Conservation (phyloP, 1,140 invertebrate species). For the Zophobas atratus region DNA sequence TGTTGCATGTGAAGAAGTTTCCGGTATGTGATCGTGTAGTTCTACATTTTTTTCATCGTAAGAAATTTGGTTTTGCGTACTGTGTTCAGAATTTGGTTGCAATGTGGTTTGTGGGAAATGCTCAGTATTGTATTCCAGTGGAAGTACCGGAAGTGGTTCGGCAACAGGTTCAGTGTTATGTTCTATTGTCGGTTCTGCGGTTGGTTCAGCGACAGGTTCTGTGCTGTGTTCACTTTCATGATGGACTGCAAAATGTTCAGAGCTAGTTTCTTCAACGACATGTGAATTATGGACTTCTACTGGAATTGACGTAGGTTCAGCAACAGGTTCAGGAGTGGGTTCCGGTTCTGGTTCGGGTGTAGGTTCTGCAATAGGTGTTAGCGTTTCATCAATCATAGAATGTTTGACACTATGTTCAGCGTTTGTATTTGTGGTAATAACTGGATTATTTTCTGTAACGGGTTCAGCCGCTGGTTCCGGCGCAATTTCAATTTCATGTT, state of each 20-base stretch:
- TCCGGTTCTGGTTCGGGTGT: conserved; percentile 35
- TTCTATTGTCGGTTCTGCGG: conserved; percentile 47
- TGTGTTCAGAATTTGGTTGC: conserved; percentile 6
- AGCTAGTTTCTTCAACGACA: too few species aligned
- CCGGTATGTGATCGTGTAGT: too few species aligned
- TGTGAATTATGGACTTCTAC: too few species aligned
- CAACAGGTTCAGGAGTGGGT: conserved; percentile 55
- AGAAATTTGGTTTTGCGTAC: too few species aligned
- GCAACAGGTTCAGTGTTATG: conserved; percentile 43
- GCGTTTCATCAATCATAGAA: not conserved
- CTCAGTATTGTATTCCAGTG: conserved; percentile 34
- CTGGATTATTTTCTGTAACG: conserved; percentile 34
- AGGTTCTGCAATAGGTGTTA: conserved; percentile 43
- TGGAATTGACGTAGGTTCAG: conserved; percentile 51
- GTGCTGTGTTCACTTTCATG: conserved; percentile 13
- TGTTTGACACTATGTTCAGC: conserved; percentile 20
- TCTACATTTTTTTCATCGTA: too few species aligned
- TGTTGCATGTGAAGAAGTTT: too few species aligned
- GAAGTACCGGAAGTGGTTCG: conserved; percentile 28
- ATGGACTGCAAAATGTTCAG: not conserved
- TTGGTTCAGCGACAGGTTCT: conserved; percentile 39
- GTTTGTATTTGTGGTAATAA: not conserved
- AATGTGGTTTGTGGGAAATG: conserved; percentile 14
- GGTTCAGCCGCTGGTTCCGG: conserved; percentile 9
- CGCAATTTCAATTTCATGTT: not conserved